These are phyloP conservation scores for Isoperla grammatica DNA, from an alignment of 2,888 invertebrate genomes.

Conservation along the genomic window DNA sequence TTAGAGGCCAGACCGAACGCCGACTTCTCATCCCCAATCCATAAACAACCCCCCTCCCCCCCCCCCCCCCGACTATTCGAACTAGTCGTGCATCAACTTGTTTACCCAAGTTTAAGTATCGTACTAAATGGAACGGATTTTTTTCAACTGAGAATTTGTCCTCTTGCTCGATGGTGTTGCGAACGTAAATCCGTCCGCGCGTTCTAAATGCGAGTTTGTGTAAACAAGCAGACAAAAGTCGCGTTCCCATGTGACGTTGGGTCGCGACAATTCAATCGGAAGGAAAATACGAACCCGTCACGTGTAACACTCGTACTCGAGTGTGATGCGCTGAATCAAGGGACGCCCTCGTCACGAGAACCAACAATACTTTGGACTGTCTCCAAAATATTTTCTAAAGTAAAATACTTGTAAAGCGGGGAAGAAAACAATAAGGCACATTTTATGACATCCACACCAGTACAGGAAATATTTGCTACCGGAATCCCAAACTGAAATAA, in stretches of 20 bases:
- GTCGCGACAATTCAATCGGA: no score
- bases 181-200: conserved; percentile 12
- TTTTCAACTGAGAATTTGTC: conserved; percentile 9
- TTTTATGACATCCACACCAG: not conserved
- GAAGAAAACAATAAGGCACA: conserved; percentile 5
- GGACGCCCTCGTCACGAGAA: conserved; percentile 2
- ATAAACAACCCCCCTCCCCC: no score
- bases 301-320: no score
- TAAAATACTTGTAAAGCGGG: not conserved
- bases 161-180: conserved; percentile 4
- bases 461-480: no score
- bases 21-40: no score
- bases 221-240: conserved; percentile 3
- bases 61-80: no score
- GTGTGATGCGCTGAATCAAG: conserved; percentile 7
- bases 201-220: conserved; percentile 5
- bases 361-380: conserved; percentile 7
- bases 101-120: not conserved
- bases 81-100: not conserved
- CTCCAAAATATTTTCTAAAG: conserved; percentile 3
- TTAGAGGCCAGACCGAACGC: no score
- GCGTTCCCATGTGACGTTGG: no score
- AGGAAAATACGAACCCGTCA: no score
- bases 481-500: no score
- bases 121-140: conserved; percentile 7